Base-by-base conservation (phyloP, 2,113 vertebrate species). In the Isichthys henryi region DNA sequence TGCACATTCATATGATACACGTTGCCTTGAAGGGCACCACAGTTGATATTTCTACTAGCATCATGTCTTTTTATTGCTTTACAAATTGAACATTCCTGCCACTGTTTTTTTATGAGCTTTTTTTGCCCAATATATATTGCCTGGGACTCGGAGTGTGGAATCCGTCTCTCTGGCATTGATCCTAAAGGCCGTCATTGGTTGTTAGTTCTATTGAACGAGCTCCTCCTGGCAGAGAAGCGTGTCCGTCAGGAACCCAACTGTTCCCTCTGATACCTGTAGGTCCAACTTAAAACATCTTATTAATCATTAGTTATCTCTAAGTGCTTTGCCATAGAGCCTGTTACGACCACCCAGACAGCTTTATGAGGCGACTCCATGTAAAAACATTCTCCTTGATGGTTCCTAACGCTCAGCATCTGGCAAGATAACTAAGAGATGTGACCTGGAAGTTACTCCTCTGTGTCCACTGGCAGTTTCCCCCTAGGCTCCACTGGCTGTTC, bases 11-110 rank as follows among this genome's bases (percentile, higher is more conserved):
- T 43, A 45, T 84, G 48, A 84, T 84, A n/a, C 21, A 49, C 45
- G 17, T 84, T 84, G 82, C 45, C 82, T 84, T 84, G 82, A 46
- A 84, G 82, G 82, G 45, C 82, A 84, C 82, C 43, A n/a, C 43
- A 48, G 82, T 48, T 45, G 45, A 84, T 48, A 46, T 84, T 48
- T 84, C 35, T 84, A 84, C 82, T 48, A n/a, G 35, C 23, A 43
- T 10, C 39, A 84, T 84, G 82, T 48, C 45, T n/a, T 84, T 84
- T 84, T 84, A 45, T 48, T 84, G 39, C 45, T 84, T 84, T 84
- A 84, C 82, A 84, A 46, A 48, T 84, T 84, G 82, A 84, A 45
- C 82, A 46, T 84, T 80, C 31, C 35, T 43, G 74, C 31, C 43
- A 46, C 43, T 48, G 82, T 84, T 84, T 84, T 70, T 48, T 48